Evolutionary conservation across 1,140 invertebrate genomes (phyloP).

Genomic region (Aleiodes sp.): DNA sequence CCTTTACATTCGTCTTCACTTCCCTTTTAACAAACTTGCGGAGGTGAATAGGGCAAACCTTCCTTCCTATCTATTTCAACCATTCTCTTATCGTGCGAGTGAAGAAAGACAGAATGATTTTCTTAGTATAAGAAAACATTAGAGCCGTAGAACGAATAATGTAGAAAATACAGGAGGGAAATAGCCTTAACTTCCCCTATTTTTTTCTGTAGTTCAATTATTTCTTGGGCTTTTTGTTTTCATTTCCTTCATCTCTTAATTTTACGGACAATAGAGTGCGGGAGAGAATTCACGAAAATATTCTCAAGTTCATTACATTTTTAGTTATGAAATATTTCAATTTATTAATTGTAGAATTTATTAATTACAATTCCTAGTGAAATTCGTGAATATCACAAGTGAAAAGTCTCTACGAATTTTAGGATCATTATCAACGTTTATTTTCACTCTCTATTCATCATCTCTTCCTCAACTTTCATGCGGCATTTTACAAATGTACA

Average conservation of each 20-base stretch:
- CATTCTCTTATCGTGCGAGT: slow-evolving; percentile 4
- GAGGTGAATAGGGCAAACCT: too few species aligned
- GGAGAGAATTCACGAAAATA: not conserved
- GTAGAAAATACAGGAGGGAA: not conserved
- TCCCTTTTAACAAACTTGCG: too few species aligned
- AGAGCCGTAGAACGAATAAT: not conserved
- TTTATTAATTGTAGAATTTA: too few species aligned
- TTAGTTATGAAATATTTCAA: too few species aligned
- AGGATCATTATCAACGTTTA: too few species aligned
- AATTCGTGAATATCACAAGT: too few species aligned
- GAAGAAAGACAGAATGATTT: not conserved
- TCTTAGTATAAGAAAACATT: not conserved
- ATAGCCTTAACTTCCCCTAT: not conserved
- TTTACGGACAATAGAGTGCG: too few species aligned
- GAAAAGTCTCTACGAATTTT: too few species aligned
- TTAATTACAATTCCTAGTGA: too few species aligned
- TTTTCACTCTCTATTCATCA: not conserved
- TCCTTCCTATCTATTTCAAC: not conserved
- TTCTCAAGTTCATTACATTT: not conserved
- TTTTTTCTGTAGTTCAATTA: not conserved
- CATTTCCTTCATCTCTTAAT: not conserved
- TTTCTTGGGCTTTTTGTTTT: not conserved
- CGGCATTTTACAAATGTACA: too few species aligned
- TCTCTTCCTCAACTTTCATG: not conserved
- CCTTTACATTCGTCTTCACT: not conserved